Percentiles rank a stretch among this genome's conserved stretches.
Evolutionary conservation across 2,888 invertebrate genomes (phyloP).

Genomic region (Drosophila recens): DNA sequence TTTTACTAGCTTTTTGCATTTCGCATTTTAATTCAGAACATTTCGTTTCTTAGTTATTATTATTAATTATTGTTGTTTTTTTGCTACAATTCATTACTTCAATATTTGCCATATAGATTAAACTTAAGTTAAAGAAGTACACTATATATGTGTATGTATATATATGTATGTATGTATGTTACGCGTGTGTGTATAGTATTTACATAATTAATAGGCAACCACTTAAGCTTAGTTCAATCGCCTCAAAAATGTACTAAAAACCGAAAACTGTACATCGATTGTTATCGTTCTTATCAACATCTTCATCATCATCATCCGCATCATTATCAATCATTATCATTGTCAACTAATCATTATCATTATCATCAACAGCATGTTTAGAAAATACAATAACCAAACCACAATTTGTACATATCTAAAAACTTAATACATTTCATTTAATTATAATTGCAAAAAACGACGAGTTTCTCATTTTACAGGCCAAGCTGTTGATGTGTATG

Average conservation of each 20-base stretch:
- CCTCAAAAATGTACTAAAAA: constrained; percentile 66
- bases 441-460: constrained; percentile 35
- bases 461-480: constrained; percentile 5
- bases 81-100: constrained; percentile 72
- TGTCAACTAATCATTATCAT: constrained; percentile 49
- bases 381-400: constrained; percentile 51
- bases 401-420: constrained; percentile 45
- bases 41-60: constrained; percentile 22
- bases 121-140: constrained; percentile 70
- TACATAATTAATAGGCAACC: constrained; percentile 79
- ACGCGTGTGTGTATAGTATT: constrained; percentile 53
- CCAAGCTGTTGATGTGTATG: constrained; percentile 11
- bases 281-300: constrained; percentile 24
- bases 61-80: constrained; percentile 31
- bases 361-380: constrained; percentile 59
- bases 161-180: constrained; percentile 11
- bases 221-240: constrained; percentile 70
- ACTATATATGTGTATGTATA: constrained; percentile 50
- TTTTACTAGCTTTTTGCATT: constrained; percentile 25
- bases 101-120: constrained; percentile 58
- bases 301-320: constrained; percentile 29
- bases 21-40: constrained; percentile 66
- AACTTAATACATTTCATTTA: constrained; percentile 36
- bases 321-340: constrained; percentile 42
- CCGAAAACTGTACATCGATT: constrained; percentile 68